phyloP scores from a whole-genome alignment of 2,797 vertebrate species.

The Petrocephalus sullivani region DNA sequence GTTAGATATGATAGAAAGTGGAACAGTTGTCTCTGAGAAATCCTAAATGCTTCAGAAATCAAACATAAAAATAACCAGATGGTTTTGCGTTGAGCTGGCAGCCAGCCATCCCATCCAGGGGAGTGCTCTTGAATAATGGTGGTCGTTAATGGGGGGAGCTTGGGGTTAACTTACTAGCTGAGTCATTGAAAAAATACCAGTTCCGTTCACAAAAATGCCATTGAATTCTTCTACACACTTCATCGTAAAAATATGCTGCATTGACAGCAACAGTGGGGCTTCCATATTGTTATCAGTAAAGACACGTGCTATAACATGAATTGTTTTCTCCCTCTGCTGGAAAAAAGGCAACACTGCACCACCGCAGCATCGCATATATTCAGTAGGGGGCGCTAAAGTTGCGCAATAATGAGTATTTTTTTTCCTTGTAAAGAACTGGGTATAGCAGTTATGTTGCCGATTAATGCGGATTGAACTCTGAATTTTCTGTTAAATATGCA shows the following conservation, averaged over 20 bases:
- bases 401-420: neutral
- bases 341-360: neutral
- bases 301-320: neutral
- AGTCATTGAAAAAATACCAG: slow-evolving; percentile 4
- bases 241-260: slow-evolving; percentile 11
- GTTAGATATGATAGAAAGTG: neutral
- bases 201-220: neutral
- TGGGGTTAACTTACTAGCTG: neutral
- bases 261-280: neutral
- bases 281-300: neutral
- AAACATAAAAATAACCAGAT: slow-evolving; percentile 18
- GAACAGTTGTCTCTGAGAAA: neutral
- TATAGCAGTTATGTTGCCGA: neutral
- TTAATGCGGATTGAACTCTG: neutral
- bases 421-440: neutral
- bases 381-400: slow-evolving; percentile 57
- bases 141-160: neutral
- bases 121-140: neutral
- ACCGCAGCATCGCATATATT: slow-evolving; percentile 20
- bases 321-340: slow-evolving; percentile 9
- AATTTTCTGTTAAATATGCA: neutral
- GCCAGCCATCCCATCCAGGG: neutral
- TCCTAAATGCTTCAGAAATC: neutral
- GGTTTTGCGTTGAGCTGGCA: slow-evolving; percentile 15
- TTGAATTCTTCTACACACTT: neutral